phyloP scores from a whole-genome alignment of 2,888 invertebrate genomes.

The Nesidiocoris tenuis region DNA sequence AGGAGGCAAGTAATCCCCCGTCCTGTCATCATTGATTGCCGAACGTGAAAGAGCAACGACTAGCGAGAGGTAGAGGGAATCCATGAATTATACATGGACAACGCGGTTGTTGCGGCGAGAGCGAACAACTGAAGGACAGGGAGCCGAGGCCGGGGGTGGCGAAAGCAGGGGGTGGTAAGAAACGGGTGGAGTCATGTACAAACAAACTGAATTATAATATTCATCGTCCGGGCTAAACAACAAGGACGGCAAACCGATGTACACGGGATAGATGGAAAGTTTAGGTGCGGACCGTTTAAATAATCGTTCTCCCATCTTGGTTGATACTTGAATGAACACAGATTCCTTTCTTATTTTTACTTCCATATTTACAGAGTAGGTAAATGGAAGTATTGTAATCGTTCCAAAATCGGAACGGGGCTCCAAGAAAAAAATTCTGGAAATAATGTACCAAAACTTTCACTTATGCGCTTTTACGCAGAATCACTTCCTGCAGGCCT shows the following conservation, averaged over 20 bases:
- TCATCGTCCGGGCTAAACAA: conserved; percentile 20
- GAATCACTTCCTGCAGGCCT: too few species aligned
- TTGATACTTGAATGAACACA: too few species aligned
- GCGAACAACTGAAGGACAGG: background rate
- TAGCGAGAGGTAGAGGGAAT: background rate
- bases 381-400: too few species aligned
- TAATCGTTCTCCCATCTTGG: conserved; percentile 25
- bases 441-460: too few species aligned
- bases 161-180: conserved; percentile 1
- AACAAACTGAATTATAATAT: conserved; percentile 34
- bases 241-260: background rate
- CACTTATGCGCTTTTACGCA: too few species aligned
- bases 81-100: conserved; percentile 23
- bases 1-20: conserved; percentile 19
- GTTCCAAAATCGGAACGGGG: too few species aligned
- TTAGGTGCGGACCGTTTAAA: conserved; percentile 21
- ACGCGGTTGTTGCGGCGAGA: conserved; percentile 12
- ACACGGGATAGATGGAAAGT: background rate
- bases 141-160: background rate
- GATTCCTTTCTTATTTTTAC: too few species aligned
- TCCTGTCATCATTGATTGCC: conserved; percentile 20
- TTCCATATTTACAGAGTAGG: too few species aligned
- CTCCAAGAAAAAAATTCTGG: too few species aligned
- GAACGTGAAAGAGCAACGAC: conserved; percentile 22
- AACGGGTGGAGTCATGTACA: conserved; percentile 12